Conservation (phyloP, 30 jellyfish, hydroid and myxozoan genomes). For the Turritopsis dohrnii region DNA sequence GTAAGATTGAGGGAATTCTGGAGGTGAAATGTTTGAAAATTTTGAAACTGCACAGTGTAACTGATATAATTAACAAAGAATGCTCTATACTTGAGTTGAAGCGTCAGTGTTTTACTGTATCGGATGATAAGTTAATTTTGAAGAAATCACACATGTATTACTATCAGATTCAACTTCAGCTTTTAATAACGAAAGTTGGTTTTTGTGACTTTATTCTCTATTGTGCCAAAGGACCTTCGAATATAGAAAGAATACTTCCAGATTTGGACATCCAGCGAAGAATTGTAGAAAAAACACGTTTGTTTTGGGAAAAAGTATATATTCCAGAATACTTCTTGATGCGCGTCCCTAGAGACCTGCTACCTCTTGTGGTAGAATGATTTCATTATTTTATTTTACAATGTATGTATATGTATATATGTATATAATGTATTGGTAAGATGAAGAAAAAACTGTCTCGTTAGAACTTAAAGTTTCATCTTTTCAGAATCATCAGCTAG, state of each 20-base stretch:
- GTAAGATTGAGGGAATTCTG: constrained; percentile 28
- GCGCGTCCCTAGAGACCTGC: constrained; percentile 62
- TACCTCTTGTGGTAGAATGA: constrained; percentile 21
- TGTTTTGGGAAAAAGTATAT: constrained; percentile 56
- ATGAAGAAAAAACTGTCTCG: neutral
- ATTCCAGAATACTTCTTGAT: constrained; percentile 54
- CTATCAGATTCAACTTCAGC: constrained; percentile 59
- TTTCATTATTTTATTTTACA: neutral
- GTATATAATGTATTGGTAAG: neutral
- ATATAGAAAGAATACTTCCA: constrained; percentile 47
- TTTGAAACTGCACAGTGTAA: constrained; percentile 19
- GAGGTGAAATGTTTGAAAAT: constrained; percentile 54
- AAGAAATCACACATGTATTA: constrained; percentile 40
- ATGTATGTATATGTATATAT: neutral
- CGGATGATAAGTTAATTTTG: constrained; percentile 34
- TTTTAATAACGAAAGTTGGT: constrained; percentile 44
- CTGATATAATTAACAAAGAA: constrained; percentile 12
- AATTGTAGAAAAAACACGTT: constrained; percentile 12
- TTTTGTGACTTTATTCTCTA: constrained; percentile 65
- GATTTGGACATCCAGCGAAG: constrained; percentile 32
- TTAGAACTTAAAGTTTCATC: neutral
- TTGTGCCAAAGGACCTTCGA: constrained; percentile 56
- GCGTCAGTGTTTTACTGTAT: constrained; percentile 54
- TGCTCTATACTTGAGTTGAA: neutral
- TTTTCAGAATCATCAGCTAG: neutral